These are phyloP conservation scores for Carpatolechia fugitivella DNA, from an alignment of 2,888 invertebrate species.

Conservation along the genomic window DNA sequence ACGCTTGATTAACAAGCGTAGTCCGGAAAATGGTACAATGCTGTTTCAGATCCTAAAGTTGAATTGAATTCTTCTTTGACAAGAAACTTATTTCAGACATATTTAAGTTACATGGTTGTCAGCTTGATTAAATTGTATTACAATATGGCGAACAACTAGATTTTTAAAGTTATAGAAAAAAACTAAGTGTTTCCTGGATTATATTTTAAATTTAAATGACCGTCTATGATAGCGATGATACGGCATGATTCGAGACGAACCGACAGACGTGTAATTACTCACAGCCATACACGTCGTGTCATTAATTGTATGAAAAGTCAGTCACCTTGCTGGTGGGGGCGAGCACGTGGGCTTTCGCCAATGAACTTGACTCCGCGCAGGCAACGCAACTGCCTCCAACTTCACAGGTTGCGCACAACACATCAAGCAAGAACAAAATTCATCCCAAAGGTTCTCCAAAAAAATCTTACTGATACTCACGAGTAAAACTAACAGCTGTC, in stretches of 20 bases:
- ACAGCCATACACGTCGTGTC: slow-evolving; percentile 49
- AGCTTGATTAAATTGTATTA: too few species aligned
- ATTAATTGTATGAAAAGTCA: slow-evolving; percentile 54
- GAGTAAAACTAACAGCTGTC: too few species aligned
- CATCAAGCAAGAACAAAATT: neutral
- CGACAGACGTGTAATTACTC: slow-evolving; percentile 49
- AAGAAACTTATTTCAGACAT: too few species aligned
- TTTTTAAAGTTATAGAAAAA: too few species aligned
- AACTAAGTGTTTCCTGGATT: too few species aligned
- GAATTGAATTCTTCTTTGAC: too few species aligned
- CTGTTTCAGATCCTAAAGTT: neutral
- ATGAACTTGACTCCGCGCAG: slow-evolving; percentile 65
- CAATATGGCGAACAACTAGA: too few species aligned
- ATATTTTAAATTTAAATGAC: too few species aligned
- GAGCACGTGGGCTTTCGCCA: slow-evolving; percentile 67
- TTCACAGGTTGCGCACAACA: slow-evolving; percentile 17
- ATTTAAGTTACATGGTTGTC: too few species aligned
- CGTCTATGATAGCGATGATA: slow-evolving; percentile 18
- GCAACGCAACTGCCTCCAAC: slow-evolving; percentile 45
- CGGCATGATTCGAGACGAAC: slow-evolving; percentile 30
- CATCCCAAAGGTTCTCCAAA: neutral
- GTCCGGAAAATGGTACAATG: neutral
- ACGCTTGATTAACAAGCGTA: too few species aligned
- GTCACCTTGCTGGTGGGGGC: slow-evolving; percentile 61
- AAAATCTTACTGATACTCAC: too few species aligned